Evolutionary conservation across 2,888 invertebrate genomes (phyloP), one percentile per base, ranked within the genome.

Genomic region (Apodemia hepburni): DNA sequence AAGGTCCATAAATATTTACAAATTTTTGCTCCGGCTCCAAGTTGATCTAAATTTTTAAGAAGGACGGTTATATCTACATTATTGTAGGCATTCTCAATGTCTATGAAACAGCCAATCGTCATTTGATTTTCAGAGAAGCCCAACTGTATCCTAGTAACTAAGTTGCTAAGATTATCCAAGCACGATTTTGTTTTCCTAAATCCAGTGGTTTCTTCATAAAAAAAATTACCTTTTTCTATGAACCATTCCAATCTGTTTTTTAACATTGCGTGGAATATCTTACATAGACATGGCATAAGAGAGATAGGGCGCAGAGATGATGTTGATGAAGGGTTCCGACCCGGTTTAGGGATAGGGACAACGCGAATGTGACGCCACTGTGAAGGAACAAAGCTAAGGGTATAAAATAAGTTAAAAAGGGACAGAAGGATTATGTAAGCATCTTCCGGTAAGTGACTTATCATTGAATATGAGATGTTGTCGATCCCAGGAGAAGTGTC

Each of bases 71-170:
- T 18, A 51, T 62, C 47, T 6, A 68, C 33, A 22, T 66, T 68
- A 29, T 63, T 59, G 35, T 61, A 60, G 18, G 60, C 64, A 57
- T 61, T 59, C 22, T 62, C 64, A 3, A 66, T 65, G 58, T 70
- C 67, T 18, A 68, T 58, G 64, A 70, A 70, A 59, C 68, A 68
- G 8, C 49, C 64, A 2, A 66, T 17, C 3, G 68, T 67, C 7
- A 42, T 3, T 15, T 18, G 0, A 29, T 64, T 61, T 33, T 66
- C 67, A 33, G 60, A 49, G 58, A 68, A 67, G 12, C 60, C 62
- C 7, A 58, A 57, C 58, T 62, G 60, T 22, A 65, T 60, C 22
- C 42, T n/a, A 17, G 60, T 58, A 12, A 59, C n/a, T 9, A 61
- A 11, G 18, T 2, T 62, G 66, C 54, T 35, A 42, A 68, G 33